Evolutionary conservation across 2,797 vertebrate genomes (phyloP).

Genomic region (Zenarchopterus dispar): DNA sequence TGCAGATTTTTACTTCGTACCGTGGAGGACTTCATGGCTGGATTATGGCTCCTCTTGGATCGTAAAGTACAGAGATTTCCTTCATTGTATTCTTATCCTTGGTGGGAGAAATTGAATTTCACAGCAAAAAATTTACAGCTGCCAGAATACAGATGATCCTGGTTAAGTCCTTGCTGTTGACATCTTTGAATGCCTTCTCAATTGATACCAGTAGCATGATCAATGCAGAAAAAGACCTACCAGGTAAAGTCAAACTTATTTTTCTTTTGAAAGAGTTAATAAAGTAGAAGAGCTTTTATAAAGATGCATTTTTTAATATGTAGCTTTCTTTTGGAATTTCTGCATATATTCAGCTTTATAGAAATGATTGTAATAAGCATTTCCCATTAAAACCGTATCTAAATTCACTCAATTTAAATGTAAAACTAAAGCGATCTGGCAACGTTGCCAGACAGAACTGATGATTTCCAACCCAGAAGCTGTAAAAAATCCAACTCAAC

Average conservation of each 20-base stretch:
- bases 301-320: too few relatives aligned
- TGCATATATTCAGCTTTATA: too few relatives aligned
- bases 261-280: too few relatives aligned
- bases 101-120: conserved; percentile 66
- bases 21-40: conserved; percentile 57
- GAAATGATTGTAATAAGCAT: too few relatives aligned
- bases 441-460: too few relatives aligned
- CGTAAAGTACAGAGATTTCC: conserved; percentile 65
- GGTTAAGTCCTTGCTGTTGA: conserved; percentile 58
- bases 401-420: too few relatives aligned
- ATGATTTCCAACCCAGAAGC: too few relatives aligned
- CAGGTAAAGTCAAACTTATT: background rate
- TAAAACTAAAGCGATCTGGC: too few relatives aligned
- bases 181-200: conserved; percentile 51
- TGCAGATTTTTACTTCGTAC: conserved; percentile 70
- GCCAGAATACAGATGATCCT: conserved; percentile 41
- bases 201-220: conserved; percentile 1
- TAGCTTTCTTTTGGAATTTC: too few relatives aligned
- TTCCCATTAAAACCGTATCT: too few relatives aligned
- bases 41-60: conserved; percentile 58
- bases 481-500: too few relatives aligned
- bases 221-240: background rate
- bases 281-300: too few relatives aligned
- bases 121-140: conserved; percentile 60
- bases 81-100: conserved; percentile 49